Evolutionary conservation across 2,888 invertebrate species (phyloP), one percentile per base, ranked within the genome.

Genomic region (Cryptophagus acutangulus): DNA sequence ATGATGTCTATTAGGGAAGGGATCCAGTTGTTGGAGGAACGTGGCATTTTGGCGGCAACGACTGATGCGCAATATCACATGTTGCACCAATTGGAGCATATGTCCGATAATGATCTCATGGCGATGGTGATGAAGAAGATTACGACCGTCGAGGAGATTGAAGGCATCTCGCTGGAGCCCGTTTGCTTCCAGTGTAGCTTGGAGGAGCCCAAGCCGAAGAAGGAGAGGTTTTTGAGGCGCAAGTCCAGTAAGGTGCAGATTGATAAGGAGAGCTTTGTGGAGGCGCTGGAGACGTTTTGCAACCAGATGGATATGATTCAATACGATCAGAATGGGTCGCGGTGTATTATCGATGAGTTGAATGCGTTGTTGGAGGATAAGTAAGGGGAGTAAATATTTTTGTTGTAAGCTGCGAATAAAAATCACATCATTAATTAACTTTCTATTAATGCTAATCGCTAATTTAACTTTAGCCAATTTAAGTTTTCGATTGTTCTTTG

Each of bases 401-500:
- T n/a, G n/a, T n/a, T n/a, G n/a, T n/a, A n/a, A n/a, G n/a, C 24
- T 20, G 24, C 6, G n/a, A 20, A 20, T 8, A n/a, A n/a, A n/a
- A n/a, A n/a, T n/a, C n/a, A n/a, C n/a, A n/a, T n/a, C n/a, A n/a
- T n/a, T n/a, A n/a, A 26, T 26, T 26, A 26, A 26, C 12, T 12
- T 26, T 36, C 36, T 24, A 18, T 36, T 36, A 36, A 36, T 36
- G 36, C 20, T 36, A 36, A 17, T 36, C 14, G 25, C 25, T 24
- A 36, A 20, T 18, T 25, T 20, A 36, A 36, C 24, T 31, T 31
- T 31, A 15, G 15, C 12, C 14, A 31, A 31, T 31, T 31, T 31
- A 31, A 31, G 31, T 31, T 31, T 31, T n/a, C n/a, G 5, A 16
- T 12, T 31, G 15, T 31, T 31, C 31, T 13, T 31, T 31, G 16